A percentile compares a stretch with the other conserved stretches of the same genome.
These are phyloP conservation scores for Lucinisca nassula DNA, from an alignment of 2,888 invertebrate genomes.

Conservation along the genomic window DNA sequence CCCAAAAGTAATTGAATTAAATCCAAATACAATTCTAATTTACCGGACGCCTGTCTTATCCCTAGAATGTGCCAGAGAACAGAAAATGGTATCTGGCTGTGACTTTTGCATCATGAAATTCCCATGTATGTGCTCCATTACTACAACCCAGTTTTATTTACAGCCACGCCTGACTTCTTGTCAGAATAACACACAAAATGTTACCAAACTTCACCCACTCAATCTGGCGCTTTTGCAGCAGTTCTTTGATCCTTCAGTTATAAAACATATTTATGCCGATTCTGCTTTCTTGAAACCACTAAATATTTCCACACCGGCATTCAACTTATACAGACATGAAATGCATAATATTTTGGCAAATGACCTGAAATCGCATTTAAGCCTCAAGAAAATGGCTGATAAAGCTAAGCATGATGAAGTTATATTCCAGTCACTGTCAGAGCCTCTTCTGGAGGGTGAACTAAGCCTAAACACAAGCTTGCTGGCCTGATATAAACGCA, in stretches of 20 bases:
- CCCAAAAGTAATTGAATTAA: slow-evolving; percentile 27
- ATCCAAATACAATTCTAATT: slow-evolving; percentile 10
- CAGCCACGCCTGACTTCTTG: slow-evolving; percentile 23
- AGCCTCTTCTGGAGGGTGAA: slow-evolving; percentile 31
- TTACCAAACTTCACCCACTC: slow-evolving; percentile 1
- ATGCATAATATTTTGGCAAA: slow-evolving; percentile 10
- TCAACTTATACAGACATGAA: slow-evolving; percentile 27
- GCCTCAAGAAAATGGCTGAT: slow-evolving; percentile 10
- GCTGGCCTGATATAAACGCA: slow-evolving; percentile 36
- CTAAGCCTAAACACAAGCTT: slow-evolving; percentile 1
- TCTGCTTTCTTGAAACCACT: slow-evolving; percentile 2
- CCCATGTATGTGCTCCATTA: slow-evolving; percentile 25
- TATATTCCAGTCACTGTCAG: slow-evolving; percentile 9
- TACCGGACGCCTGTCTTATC: slow-evolving; percentile 4
- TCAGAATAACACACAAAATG: slow-evolving; percentile 5
- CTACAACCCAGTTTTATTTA: slow-evolving; percentile 15
- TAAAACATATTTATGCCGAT: slow-evolving; percentile 21
- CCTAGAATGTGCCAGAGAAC: slow-evolving; percentile 1
- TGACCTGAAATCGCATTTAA: slow-evolving; percentile 8
- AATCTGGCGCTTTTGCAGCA: slow-evolving; percentile 16
- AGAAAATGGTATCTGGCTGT: slow-evolving; percentile 34
- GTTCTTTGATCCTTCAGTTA: background rate
- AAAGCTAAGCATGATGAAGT: slow-evolving; percentile 6
- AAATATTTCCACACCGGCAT: slow-evolving; percentile 10
- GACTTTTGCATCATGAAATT: slow-evolving; percentile 29